Conservation (phyloP, 2,113 vertebrate genomes). For the Neotoma lepida region DNA sequence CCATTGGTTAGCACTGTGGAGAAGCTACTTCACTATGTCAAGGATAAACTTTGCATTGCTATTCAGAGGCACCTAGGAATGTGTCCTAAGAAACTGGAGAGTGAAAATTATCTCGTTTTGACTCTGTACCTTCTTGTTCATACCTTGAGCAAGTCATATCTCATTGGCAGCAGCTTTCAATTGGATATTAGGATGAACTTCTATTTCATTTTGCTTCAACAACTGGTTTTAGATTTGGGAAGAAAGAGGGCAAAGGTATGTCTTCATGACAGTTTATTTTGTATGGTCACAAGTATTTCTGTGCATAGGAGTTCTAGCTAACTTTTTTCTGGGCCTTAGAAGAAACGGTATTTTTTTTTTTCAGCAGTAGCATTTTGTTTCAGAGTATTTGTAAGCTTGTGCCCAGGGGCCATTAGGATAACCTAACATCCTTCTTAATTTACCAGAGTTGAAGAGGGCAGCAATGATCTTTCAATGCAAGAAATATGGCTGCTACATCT, state of each 20-base stretch:
- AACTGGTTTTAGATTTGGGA: not conserved
- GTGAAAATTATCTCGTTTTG: not conserved
- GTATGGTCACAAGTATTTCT: not conserved
- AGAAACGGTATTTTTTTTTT: not conserved
- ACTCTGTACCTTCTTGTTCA: not conserved
- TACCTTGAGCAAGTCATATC: not conserved
- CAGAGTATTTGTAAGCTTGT: not conserved
- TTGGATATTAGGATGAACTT: not conserved
- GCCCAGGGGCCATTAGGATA: not conserved
- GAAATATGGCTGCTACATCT: not conserved
- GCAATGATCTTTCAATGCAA: not conserved
- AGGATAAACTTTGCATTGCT: not conserved
- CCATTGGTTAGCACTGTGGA: not conserved
- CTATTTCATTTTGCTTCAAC: not conserved
- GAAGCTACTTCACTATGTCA: not conserved
- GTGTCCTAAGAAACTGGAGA: not conserved
- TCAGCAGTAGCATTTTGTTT: not conserved
- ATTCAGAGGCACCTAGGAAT: not conserved
- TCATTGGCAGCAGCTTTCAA: not conserved
- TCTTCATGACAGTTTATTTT: not conserved
- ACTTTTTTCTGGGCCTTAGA: not conserved
- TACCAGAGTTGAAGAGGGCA: slow-evolving; percentile 21
- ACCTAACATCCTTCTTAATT: slow-evolving; percentile 30
- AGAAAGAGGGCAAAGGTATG: not conserved
- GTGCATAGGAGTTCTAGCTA: not conserved